These are phyloP conservation scores for Bombylius major DNA, from an alignment of 2,888 invertebrate species.

Conservation along the genomic window DNA sequence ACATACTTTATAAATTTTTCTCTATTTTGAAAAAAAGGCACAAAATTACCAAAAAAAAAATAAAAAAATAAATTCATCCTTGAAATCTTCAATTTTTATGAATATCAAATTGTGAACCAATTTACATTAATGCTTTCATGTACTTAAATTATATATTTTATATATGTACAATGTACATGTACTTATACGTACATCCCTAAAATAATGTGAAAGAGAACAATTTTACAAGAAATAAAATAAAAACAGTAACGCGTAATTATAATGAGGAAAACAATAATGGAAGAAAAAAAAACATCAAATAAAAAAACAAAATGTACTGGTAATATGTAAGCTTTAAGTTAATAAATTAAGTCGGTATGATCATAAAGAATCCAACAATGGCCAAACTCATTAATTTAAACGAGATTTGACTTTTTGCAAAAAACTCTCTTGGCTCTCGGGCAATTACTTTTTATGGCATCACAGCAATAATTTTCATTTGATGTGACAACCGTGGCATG, in stretches of 20 bases:
- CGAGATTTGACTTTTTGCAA: conserved; percentile 13
- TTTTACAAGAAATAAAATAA: no score
- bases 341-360: conserved; percentile 10
- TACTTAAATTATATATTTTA: no score
- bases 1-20: no score
- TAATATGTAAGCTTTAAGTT: neutral
- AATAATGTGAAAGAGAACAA: no score
- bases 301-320: neutral
- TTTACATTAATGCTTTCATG: conserved; percentile 9
- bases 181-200: no score
- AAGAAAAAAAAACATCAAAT: conserved; percentile 1
- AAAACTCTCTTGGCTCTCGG: conserved; percentile 9
- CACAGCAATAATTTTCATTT: conserved; percentile 14
- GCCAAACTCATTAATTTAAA: conserved; percentile 16
- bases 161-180: no score
- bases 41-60: no score
- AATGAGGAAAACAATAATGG: neutral
- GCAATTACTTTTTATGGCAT: conserved; percentile 15
- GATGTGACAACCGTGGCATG: conserved; percentile 14
- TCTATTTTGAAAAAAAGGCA: no score
- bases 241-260: no score
- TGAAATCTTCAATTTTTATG: conserved; percentile 6
- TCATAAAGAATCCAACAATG: conserved; percentile 16
- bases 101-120: conserved; percentile 13
- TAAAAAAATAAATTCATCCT: neutral